phyloP scores from a whole-genome alignment of 2,113 vertebrate genomes.

The Cavia aperea region DNA sequence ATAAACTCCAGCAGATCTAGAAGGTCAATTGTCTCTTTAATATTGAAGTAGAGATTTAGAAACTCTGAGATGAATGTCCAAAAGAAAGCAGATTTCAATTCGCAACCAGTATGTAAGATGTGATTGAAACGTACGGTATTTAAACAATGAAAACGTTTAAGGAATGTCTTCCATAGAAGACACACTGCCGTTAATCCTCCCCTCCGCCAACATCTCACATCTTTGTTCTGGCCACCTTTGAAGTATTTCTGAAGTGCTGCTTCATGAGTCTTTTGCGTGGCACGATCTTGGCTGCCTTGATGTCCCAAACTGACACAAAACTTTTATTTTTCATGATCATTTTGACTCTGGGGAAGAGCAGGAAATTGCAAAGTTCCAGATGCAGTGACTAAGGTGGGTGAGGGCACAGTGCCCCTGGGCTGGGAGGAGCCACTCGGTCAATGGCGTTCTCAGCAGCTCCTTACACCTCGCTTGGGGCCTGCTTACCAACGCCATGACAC shows the following conservation, averaged over 20 bases:
- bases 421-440: background rate
- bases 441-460: background rate
- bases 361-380: background rate
- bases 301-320: background rate
- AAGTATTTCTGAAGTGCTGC: background rate
- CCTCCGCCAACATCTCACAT: background rate
- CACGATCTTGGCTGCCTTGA: background rate
- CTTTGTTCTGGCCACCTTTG: background rate
- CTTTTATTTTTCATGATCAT: background rate
- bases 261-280: background rate
- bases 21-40: background rate
- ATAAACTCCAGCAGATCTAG: background rate
- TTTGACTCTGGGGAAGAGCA: background rate
- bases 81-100: background rate
- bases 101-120: background rate
- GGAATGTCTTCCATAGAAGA: background rate
- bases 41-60: constrained; percentile 8
- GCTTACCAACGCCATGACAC: background rate
- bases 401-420: background rate
- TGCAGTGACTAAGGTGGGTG: background rate
- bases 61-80: background rate
- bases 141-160: background rate
- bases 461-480: background rate
- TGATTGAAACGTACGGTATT: background rate
- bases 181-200: background rate